These are phyloP conservation scores for Lucilia cuprina DNA, from an alignment of 1,140 invertebrate genomes.

Conservation along the genomic window DNA sequence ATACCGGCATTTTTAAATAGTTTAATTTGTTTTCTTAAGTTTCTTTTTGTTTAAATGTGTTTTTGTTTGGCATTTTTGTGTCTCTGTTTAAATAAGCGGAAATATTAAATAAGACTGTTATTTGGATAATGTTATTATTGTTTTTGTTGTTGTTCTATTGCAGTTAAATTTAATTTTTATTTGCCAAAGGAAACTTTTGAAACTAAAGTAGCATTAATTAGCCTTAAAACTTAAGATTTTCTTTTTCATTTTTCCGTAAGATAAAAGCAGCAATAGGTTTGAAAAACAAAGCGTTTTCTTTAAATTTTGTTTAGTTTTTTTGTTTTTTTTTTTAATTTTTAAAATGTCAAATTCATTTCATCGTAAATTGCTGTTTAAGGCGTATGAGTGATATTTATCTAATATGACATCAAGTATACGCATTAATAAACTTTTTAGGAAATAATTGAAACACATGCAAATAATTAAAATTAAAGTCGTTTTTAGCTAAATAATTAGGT, in stretches of 20 bases:
- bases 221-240: neutral
- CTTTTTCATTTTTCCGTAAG: neutral
- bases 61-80: neutral
- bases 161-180: neutral
- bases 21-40: conserved; percentile 3
- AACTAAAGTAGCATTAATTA: neutral
- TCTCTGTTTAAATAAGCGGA: conserved; percentile 5
- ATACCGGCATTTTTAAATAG: neutral
- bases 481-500: too few relatives aligned
- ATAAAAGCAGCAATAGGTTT: too few relatives aligned
- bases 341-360: neutral
- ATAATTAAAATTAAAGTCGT: too few relatives aligned
- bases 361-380: neutral
- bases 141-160: neutral
- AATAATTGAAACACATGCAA: too few relatives aligned
- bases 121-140: neutral
- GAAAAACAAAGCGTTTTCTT: too few relatives aligned
- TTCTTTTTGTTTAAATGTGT: neutral
- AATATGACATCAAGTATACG: neutral
- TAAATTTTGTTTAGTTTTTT: neutral
- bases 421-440: neutral
- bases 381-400: neutral
- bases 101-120: conserved; percentile 7
- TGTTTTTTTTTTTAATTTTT: neutral
- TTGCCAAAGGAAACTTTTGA: neutral